These are phyloP conservation scores for Potamilus streckersoni DNA, from an alignment of 1,140 invertebrate species.

Conservation along the genomic window DNA sequence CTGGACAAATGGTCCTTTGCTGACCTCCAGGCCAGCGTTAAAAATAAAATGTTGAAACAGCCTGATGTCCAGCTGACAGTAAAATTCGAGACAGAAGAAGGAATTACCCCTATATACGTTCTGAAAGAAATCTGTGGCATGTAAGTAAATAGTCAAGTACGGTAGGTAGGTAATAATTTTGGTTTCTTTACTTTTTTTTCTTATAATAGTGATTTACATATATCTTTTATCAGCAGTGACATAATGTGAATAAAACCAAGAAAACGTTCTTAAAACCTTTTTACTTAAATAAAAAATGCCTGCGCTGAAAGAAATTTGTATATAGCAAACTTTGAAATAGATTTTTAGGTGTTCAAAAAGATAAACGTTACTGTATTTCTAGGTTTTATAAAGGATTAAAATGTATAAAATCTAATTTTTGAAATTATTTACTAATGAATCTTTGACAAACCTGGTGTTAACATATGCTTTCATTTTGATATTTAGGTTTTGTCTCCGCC, in stretches of 20 bases:
- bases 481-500: too few species aligned
- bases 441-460: too few species aligned
- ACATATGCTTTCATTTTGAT: too few species aligned
- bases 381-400: too few species aligned
- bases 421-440: too few species aligned
- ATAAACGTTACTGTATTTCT: too few species aligned
- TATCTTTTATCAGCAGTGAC: neutral
- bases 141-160: constrained; percentile 9
- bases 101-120: constrained; percentile 3
- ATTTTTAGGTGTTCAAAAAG: too few species aligned
- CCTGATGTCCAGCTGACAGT: constrained; percentile 9
- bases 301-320: neutral
- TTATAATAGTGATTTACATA: neutral
- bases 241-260: neutral
- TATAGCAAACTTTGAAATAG: neutral
- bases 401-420: too few species aligned
- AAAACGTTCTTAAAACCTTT: neutral
- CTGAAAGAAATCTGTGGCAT: constrained; percentile 22
- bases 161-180: neutral
- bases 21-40: constrained; percentile 4
- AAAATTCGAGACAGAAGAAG: constrained; percentile 7
- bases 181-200: neutral
- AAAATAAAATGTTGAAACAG: neutral
- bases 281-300: neutral
- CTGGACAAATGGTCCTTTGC: neutral